Evolutionary conservation across 2,888 invertebrate genomes (phyloP), one percentile per base, ranked within the genome.

Genomic region (Vannuccia rotundouncinata): DNA sequence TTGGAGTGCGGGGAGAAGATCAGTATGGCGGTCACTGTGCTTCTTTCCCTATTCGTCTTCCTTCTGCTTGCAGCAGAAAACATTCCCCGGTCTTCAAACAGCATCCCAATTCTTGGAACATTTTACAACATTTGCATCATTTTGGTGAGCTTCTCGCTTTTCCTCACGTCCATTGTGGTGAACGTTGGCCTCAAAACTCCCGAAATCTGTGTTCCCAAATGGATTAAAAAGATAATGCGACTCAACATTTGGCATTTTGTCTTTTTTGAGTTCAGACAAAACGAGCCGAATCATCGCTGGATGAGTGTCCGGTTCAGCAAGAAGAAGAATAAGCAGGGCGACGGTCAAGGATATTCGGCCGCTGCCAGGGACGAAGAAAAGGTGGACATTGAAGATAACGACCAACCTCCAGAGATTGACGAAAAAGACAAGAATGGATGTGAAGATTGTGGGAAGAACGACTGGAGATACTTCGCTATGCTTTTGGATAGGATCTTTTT

Each of bases 1-100:
- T 10, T 5, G 1, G 30, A 76, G 22, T 27, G 78, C 29, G 79
- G 79, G 13, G 79, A 79, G 22, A 79, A 79, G 17, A 74, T 79
- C 5, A 73, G 77, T 30, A 30, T 78, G 30, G 73, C 73, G 17
- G 73, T 30, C 29, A 79, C 79, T 31, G 73, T 79, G 5, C 76
- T 79, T 10, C 79, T 79, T 10, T 79, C 79, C 5, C 79, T 79
- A 17, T 76, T 79, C 25, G 79, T 79, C 13, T 79, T 79, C 29
- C 79, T 79, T 28, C 79, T 79, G 25, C 66, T 79, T 22, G 76
- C 30, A n/a, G 66, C 79, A 10, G 79, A 79, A 1, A 78, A 79
- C 31, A 74, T 79, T 78, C 79, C 79, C 0, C 79, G 74, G 17
- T 76, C 79, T 5, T 76, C 77, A 1, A 79, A 79, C 76, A 30